Percentiles rank a stretch among this genome's conserved stretches.
Evolutionary conservation across 2,888 invertebrate species (phyloP).

Genomic region (Neoascia interrupta): DNA sequence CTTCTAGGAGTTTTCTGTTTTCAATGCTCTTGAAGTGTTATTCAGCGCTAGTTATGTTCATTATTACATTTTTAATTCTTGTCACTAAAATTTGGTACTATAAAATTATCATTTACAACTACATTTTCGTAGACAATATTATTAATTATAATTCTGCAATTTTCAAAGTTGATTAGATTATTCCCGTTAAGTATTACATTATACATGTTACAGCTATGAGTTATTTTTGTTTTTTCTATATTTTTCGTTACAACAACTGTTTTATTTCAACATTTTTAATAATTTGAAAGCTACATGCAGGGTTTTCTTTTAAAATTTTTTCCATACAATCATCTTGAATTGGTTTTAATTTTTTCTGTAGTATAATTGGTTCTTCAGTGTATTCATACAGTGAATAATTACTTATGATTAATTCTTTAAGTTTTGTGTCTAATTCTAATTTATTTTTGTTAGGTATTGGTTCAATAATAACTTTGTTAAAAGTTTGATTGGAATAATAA

Average conservation of each 20-base stretch:
- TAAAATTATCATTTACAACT: background rate
- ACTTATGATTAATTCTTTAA: background rate
- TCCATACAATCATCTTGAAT: background rate
- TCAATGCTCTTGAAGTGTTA: background rate
- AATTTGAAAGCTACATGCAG: background rate
- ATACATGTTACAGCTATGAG: slow-evolving; percentile 3
- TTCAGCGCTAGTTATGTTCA: background rate
- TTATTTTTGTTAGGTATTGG: too few relatives aligned
- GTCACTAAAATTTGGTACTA: slow-evolving; percentile 5
- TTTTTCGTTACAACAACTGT: slow-evolving; percentile 10
- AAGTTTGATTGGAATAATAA: too few relatives aligned
- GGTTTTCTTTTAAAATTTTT: background rate
- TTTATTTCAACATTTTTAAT: slow-evolving; percentile 1
- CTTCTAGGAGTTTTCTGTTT: background rate
- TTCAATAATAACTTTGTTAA: too few relatives aligned
- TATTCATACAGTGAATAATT: slow-evolving; percentile 11
- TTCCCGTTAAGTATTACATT: background rate
- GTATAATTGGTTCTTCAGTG: background rate
- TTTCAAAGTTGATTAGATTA: slow-evolving; percentile 16
- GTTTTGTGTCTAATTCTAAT: too few relatives aligned
- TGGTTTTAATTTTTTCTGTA: slow-evolving; percentile 9
- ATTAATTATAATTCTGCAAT: slow-evolving; percentile 1
- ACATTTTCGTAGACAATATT: background rate
- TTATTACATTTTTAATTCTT: background rate
- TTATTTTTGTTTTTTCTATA: background rate